Evolutionary conservation across 2,113 vertebrate species (phyloP).

Genomic region (Regulus satrapa): DNA sequence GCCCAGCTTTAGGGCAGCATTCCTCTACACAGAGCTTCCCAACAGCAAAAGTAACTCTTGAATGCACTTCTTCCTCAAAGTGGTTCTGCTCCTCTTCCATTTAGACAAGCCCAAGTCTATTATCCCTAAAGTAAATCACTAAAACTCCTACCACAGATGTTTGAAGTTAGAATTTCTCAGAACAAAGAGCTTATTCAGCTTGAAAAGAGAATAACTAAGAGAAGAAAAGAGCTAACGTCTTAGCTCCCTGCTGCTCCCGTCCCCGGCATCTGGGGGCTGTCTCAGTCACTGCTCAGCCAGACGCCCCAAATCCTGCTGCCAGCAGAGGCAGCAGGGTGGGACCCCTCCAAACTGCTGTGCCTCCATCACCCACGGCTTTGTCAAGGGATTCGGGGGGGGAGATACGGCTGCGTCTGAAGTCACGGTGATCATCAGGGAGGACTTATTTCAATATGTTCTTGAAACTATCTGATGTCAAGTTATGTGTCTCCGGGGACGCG

Average conservation of each 20-base stretch:
- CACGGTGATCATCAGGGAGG: slow-evolving; percentile 59
- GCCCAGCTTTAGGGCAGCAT: background rate
- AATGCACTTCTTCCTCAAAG: fast-evolving
- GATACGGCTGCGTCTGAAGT: slow-evolving; percentile 28
- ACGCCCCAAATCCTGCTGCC: slow-evolving; percentile 9
- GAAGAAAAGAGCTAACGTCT: too few relatives aligned
- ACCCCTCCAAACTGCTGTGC: slow-evolving; percentile 51
- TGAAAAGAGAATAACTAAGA: too few relatives aligned
- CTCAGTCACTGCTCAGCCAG: slow-evolving; percentile 35
- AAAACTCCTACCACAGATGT: background rate
- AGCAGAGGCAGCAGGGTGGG: background rate
- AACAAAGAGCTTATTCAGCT: slow-evolving; percentile 63
- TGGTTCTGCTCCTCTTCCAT: background rate
- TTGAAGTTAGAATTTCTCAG: slow-evolving; percentile 5
- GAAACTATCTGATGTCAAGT: slow-evolving; percentile 69
- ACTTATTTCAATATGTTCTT: slow-evolving; percentile 73
- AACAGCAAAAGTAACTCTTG: background rate
- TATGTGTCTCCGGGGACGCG: slow-evolving; percentile 38
- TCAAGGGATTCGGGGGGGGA: slow-evolving; percentile 39
- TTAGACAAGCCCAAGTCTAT: background rate
- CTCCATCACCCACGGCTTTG: slow-evolving; percentile 49
- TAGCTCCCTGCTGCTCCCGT: background rate
- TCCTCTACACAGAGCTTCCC: background rate
- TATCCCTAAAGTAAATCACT: background rate
- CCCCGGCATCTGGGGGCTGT: background rate